A percentile compares a stretch with the other conserved stretches of the same genome.
These are phyloP conservation scores for Gopherus flavomarginatus DNA, from an alignment of 2,113 vertebrate species.

Conservation along the genomic window DNA sequence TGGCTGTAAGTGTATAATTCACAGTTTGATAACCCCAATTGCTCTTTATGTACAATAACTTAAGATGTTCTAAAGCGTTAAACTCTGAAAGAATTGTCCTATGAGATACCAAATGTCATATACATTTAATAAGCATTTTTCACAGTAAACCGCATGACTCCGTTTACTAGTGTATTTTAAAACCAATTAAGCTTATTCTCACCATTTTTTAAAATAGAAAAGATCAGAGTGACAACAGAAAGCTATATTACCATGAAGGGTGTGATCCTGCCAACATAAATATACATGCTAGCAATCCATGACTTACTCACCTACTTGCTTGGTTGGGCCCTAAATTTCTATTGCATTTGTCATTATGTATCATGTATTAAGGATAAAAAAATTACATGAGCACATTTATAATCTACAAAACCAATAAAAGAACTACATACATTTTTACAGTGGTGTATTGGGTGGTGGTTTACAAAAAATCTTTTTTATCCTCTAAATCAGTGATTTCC, in stretches of 20 bases:
- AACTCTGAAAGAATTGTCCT: background rate
- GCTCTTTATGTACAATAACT: background rate
- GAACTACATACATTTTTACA: background rate
- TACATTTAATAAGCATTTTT: background rate
- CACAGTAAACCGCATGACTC: background rate
- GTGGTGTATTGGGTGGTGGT: background rate
- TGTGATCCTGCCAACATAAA: background rate
- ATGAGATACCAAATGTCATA: background rate
- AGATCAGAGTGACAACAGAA: background rate
- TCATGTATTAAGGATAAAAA: background rate
- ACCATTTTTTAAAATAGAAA: background rate
- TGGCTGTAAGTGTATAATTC: constrained; percentile 22
- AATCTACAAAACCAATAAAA: background rate
- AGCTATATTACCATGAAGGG: background rate
- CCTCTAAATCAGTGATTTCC: background rate
- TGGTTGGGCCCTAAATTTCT: background rate
- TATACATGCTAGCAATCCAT: background rate
- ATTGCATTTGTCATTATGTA: background rate
- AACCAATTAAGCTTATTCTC: background rate
- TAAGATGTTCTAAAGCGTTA: background rate
- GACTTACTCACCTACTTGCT: background rate
- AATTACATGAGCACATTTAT: background rate
- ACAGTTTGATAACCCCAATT: constrained; percentile 14
- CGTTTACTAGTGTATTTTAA: background rate
- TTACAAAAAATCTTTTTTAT: background rate